Evolutionary conservation across 2,113 vertebrate species (phyloP).

Genomic region (Podocnemis expansa): DNA sequence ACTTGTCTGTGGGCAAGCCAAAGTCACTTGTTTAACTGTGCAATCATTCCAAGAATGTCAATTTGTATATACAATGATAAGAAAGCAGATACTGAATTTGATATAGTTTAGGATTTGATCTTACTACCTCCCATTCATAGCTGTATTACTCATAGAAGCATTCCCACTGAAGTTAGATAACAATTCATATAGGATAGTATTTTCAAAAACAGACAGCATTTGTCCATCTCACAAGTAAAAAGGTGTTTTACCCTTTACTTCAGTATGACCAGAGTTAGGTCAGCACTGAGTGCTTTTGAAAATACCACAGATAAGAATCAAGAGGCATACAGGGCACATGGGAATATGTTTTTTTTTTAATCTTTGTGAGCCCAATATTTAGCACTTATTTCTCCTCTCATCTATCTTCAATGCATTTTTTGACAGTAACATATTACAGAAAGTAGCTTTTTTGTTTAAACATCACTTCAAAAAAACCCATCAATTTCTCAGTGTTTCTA

Average conservation of each 20-base stretch:
- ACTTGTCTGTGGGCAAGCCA: background rate
- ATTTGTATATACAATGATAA: background rate
- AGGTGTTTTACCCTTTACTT: background rate
- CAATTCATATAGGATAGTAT: background rate
- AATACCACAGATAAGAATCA: background rate
- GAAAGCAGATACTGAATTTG: background rate
- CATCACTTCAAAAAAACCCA: background rate
- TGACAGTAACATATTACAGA: background rate
- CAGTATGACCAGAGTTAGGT: background rate
- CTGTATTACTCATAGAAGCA: background rate
- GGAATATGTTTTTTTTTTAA: background rate
- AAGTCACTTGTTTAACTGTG: background rate
- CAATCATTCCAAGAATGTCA: background rate
- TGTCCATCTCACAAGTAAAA: background rate
- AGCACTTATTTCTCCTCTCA: conserved; percentile 15
- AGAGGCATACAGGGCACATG: conserved; percentile 3
- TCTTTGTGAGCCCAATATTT: background rate
- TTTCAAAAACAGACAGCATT: background rate
- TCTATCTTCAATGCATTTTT: background rate
- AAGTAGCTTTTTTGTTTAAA: background rate
- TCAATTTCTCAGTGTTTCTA: background rate
- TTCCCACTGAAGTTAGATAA: background rate
- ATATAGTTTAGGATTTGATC: background rate
- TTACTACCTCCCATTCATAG: background rate
- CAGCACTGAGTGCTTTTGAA: background rate